Conservation (phyloP, 2,113 vertebrate species). For the Synodontis membranacea region DNA sequence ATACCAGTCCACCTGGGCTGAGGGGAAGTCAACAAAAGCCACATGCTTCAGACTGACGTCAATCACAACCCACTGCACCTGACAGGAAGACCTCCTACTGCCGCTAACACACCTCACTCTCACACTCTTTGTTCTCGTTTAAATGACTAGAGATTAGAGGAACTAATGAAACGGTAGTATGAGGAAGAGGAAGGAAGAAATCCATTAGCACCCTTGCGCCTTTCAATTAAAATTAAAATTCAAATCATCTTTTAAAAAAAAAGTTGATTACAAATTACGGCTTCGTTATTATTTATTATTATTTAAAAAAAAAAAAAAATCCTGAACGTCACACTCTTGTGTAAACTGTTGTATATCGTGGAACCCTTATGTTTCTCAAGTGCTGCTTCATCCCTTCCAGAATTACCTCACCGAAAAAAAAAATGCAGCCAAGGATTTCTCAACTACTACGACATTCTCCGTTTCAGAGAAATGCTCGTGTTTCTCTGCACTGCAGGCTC, state of each 20-base stretch:
- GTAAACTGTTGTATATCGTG: not conserved
- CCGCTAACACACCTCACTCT: conserved; percentile 35
- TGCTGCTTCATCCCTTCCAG: not conserved
- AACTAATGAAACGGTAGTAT: not conserved
- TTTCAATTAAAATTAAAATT: not conserved
- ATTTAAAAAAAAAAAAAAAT: not conserved
- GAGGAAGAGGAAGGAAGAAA: not conserved
- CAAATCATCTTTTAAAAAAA: not conserved
- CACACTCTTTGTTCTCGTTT: not conserved
- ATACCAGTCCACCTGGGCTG: conserved; percentile 73
- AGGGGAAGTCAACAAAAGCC: conserved; percentile 81
- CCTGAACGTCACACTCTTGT: not conserved
- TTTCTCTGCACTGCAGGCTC: conserved; percentile 13
- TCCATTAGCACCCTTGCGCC: not conserved
- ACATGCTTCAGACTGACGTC: conserved; percentile 75
- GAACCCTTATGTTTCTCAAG: not conserved
- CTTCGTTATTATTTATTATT: not conserved
- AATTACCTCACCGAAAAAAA: conserved; percentile 30
- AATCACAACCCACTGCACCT: conserved; percentile 65
- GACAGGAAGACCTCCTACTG: conserved; percentile 69
- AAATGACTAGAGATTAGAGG: conserved; percentile 14
- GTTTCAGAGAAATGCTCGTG: conserved; percentile 38
- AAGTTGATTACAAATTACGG: no score
- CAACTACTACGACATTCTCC: conserved; percentile 8
- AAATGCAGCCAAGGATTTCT: conserved; percentile 43